These are phyloP conservation scores for Protonemura montana DNA, from an alignment of 2,888 invertebrate genomes.

Conservation along the genomic window DNA sequence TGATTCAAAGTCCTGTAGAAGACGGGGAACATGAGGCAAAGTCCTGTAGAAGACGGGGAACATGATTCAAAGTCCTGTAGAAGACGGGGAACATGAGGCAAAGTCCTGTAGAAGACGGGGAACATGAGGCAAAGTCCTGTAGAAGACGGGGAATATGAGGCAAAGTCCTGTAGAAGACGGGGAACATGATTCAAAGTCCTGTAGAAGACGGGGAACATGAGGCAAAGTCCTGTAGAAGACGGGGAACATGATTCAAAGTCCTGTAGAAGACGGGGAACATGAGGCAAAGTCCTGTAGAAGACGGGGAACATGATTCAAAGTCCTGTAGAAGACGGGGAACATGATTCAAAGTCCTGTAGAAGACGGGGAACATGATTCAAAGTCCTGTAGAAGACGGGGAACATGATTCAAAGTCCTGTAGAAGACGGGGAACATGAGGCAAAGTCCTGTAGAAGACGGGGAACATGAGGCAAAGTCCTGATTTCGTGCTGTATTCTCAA, in stretches of 20 bases:
- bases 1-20: slow-evolving; percentile 44
- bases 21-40: slow-evolving; percentile 44
- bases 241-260: slow-evolving; percentile 45
- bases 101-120: neutral
- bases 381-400: neutral
- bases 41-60: neutral
- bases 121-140: slow-evolving; percentile 47
- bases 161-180: slow-evolving; percentile 41
- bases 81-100: slow-evolving; percentile 44
- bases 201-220: neutral
- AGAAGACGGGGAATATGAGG: too few species aligned
- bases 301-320: slow-evolving; percentile 45
- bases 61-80: slow-evolving; percentile 46
- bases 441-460: slow-evolving; percentile 42
- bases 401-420: slow-evolving; percentile 46
- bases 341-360: slow-evolving; percentile 45
- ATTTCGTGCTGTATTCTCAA: neutral
- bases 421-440: too few species aligned
- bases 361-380: slow-evolving; percentile 44
- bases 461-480: neutral
- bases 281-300: slow-evolving; percentile 43
- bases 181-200: slow-evolving; percentile 47
- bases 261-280: neutral
- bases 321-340: neutral
- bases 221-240: slow-evolving; percentile 42